phyloP scores from a whole-genome alignment of 2,888 invertebrate species.

The Pterobdella sp. region DNA sequence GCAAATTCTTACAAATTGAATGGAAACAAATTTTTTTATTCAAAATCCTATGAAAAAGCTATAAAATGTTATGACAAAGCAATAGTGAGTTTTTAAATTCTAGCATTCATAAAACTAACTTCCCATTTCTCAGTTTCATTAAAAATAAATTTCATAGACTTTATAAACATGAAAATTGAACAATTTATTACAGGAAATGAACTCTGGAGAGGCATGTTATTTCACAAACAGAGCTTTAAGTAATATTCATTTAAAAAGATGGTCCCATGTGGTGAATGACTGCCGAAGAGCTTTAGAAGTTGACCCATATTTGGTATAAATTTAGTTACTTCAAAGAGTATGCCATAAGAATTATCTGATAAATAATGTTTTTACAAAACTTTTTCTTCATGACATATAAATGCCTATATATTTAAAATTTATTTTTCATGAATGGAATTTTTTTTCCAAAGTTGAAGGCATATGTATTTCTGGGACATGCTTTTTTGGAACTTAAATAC shows the following conservation, averaged over 20 bases:
- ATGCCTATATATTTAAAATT: background rate
- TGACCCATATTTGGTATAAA: slow-evolving; percentile 6
- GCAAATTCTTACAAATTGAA: background rate
- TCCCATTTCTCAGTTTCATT: no score
- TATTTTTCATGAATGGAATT: background rate
- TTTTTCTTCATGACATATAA: no score
- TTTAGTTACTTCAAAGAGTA: no score
- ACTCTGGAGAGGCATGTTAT: background rate
- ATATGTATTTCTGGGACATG: slow-evolving; percentile 90
- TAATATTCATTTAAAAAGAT: background rate
- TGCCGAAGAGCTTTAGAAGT: slow-evolving; percentile 10
- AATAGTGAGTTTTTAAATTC: background rate
- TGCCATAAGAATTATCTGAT: no score
- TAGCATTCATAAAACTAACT: no score
- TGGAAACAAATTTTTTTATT: background rate
- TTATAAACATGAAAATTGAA: no score
- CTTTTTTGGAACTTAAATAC: slow-evolving; percentile 74
- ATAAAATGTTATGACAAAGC: slow-evolving; percentile 5
- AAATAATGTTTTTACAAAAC: no score
- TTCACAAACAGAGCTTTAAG: slow-evolving; percentile 2
- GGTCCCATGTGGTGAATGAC: background rate
- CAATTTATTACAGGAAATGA: slow-evolving; percentile 13
- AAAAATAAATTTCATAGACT: no score
- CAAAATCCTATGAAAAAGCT: background rate
- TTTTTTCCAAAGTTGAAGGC: slow-evolving; percentile 69